Evolutionary conservation across 1,140 invertebrate genomes (phyloP).

Genomic region (Grapholita molesta): DNA sequence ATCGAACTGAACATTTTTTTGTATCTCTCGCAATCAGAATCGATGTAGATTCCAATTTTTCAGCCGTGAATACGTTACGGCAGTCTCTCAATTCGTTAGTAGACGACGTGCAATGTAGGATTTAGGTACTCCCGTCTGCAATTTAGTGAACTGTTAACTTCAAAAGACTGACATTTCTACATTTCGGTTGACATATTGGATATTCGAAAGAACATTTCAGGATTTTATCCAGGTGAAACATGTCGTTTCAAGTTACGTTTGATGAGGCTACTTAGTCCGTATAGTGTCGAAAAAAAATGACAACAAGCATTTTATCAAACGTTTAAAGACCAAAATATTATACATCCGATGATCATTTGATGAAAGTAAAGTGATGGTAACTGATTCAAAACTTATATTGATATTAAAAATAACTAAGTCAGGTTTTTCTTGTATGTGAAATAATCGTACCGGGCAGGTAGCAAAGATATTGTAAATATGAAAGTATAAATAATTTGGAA

Average conservation of each 20-base stretch:
- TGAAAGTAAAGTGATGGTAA: too few species aligned
- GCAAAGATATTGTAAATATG: slow-evolving; percentile 37
- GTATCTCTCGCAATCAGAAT: not conserved
- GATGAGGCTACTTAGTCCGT: too few species aligned
- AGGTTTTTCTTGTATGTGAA: not conserved
- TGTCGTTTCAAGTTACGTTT: not conserved
- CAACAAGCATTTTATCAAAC: too few species aligned
- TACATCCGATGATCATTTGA: too few species aligned
- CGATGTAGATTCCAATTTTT: slow-evolving; percentile 4
- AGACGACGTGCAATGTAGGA: not conserved
- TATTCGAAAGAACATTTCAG: not conserved
- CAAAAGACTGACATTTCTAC: not conserved
- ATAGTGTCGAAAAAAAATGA: too few species aligned
- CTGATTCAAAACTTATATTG: too few species aligned
- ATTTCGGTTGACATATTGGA: not conserved
- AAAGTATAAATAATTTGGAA: slow-evolving; percentile 38
- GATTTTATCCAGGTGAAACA: not conserved
- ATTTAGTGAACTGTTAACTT: not conserved
- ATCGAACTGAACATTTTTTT: not conserved
- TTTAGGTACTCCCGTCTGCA: not conserved
- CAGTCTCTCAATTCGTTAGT: slow-evolving; percentile 3
- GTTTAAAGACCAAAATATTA: not conserved
- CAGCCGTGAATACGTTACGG: not conserved
- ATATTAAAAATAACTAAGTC: too few species aligned
- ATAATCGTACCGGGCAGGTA: slow-evolving; percentile 7